A percentile compares a stretch with the other conserved stretches of the same genome.
Conservation (phyloP, 2,797 vertebrate species). For the Peromyscus melanophrys region DNA sequence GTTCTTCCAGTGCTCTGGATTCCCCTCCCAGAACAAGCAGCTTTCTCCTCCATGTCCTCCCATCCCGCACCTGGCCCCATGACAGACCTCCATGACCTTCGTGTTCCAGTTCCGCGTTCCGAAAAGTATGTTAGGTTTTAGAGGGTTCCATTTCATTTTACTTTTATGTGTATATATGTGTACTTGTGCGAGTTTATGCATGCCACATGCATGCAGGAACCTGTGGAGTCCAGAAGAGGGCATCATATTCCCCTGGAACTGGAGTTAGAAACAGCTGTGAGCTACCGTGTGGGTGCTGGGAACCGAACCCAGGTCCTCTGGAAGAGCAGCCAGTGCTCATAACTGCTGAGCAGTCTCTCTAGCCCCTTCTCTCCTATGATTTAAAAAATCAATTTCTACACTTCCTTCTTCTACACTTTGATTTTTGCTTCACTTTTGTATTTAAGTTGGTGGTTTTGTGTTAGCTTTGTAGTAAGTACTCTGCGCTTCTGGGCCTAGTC, state of each 20-base stretch:
- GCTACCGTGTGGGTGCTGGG: neutral
- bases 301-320: neutral
- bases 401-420: neutral
- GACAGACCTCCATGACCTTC: neutral
- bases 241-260: neutral
- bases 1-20: neutral
- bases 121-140: neutral
- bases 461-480: neutral
- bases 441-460: neutral
- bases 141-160: neutral
- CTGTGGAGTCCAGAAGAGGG: neutral
- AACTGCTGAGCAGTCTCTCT: neutral
- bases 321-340: neutral
- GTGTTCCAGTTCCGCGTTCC: neutral
- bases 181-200: neutral
- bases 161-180: neutral
- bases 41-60: too few relatives aligned
- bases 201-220: neutral
- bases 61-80: neutral
- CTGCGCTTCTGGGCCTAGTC: neutral
- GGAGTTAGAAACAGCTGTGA: neutral
- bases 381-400: neutral
- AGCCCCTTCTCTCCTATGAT: neutral
- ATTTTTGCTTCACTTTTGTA: neutral
- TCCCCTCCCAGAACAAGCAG: neutral